A percentile compares a stretch with the other conserved stretches of the same genome.
phyloP scores from a whole-genome alignment of 2,113 vertebrate species.

The Oriolus oriolus region DNA sequence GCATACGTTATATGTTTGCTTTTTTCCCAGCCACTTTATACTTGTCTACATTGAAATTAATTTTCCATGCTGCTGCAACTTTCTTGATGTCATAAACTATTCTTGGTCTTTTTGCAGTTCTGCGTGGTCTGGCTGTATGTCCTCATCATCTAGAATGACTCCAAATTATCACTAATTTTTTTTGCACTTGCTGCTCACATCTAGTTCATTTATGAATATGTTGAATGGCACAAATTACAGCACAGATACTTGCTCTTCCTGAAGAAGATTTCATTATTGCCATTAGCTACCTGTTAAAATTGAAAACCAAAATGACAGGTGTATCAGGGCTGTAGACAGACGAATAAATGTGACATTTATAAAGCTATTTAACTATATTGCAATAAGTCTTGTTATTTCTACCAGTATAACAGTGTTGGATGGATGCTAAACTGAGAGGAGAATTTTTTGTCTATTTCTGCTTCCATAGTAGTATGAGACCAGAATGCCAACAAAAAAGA shows the following conservation, averaged over 20 bases:
- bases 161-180: background rate
- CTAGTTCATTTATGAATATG: background rate
- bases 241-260: background rate
- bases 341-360: background rate
- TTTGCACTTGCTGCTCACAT: background rate
- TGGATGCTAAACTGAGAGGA: background rate
- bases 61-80: background rate
- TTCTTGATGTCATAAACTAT: background rate
- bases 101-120: background rate
- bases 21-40: background rate
- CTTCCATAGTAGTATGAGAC: background rate
- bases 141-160: background rate
- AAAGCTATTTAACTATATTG: background rate
- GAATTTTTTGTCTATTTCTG: background rate
- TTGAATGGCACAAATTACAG: background rate
- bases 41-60: background rate
- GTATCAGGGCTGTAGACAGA: background rate
- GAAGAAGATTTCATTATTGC: background rate
- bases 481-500: background rate
- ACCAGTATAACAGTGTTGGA: background rate
- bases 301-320: background rate
- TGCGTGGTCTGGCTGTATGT: background rate
- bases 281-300: background rate
- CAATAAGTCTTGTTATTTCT: background rate
- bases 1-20: background rate